Base-by-base conservation (phyloP, 1,140 invertebrate species). In the Leptinotarsa defecta region DNA sequence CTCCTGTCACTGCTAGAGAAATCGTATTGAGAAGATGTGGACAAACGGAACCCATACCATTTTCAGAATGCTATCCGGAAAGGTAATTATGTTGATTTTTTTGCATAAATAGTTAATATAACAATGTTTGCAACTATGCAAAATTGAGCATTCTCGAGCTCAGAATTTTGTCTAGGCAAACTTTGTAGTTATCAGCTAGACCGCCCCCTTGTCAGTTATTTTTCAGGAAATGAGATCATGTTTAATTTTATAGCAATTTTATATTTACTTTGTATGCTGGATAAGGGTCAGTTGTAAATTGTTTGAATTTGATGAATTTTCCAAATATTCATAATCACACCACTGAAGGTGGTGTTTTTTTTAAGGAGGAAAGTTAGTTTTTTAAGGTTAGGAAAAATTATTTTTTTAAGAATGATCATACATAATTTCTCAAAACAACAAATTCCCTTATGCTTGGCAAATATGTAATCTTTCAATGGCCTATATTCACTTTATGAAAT, bases 21-120 rank as follows among this genome's bases (percentile, higher is more conserved):
- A 87, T 91, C 81, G 89, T 93, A 71, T 85, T 93, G 68, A 86
- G 88, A 79, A 88, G 87, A 83, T 93, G 92, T 83, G 85, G 86
- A 74, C 92, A 93, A 85, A 84, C 82, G n/a, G 87, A 88, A 75
- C 86, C 89, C 34, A 78, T 91, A 74, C 81, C 84, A 67, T 93
- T 93, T 86, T 86, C 88, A 82, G 82, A 88, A 84, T 88, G 88
- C 80, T 93, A 91, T 85, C 86, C 89, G 69, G 83, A 89, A 77
- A 83, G 86, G 91, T 92, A 79, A 87, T 88, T 88, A 34, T 6
- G 27, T 34, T 8, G 27, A 34, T 43, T 43, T 1, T 34, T 43
- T 43, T 43, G 34, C 8, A 57, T 43, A 43, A 11, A 34, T 1
- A 11, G 0, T 43, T 11, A 49, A 79, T 71, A 63, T 68, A 80